A percentile compares a stretch with the other conserved stretches of the same genome.
phyloP scores from a whole-genome alignment of 2,888 invertebrate species.

The Caenorhabditis japonica region DNA sequence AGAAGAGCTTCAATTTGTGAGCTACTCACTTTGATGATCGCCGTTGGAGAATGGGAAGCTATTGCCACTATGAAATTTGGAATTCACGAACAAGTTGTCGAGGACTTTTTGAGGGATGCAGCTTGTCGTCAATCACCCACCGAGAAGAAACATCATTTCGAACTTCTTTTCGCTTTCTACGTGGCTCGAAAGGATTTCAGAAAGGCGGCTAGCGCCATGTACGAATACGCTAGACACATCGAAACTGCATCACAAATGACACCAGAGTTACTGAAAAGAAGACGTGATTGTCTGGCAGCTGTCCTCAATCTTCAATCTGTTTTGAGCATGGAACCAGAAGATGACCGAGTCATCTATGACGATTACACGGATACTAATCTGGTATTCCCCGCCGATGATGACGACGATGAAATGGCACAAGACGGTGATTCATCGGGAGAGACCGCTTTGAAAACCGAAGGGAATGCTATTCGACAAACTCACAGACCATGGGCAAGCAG shows the following conservation, averaged over 20 bases:
- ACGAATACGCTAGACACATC: conserved; percentile 61
- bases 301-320: conserved; percentile 58
- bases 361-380: conserved; percentile 38
- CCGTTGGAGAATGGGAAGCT: conserved; percentile 45
- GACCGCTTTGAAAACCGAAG: too few relatives aligned
- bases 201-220: conserved; percentile 64
- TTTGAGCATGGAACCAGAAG: conserved; percentile 49
- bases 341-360: conserved; percentile 22
- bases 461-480: too few relatives aligned
- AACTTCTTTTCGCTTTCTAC: conserved; percentile 54
- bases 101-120: conserved; percentile 49
- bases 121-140: conserved; percentile 51
- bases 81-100: conserved; percentile 43
- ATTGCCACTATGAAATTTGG: conserved; percentile 54
- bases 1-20: conserved; percentile 45
- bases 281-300: conserved; percentile 61
- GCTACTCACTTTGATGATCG: conserved; percentile 44
- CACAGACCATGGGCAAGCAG: too few relatives aligned
- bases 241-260: conserved; percentile 57
- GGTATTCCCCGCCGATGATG: conserved; percentile 37
- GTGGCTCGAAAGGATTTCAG: conserved; percentile 48
- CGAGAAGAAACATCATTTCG: conserved; percentile 53
- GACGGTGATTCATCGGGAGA: neutral
- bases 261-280: conserved; percentile 59
- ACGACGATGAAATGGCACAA: conserved; percentile 9